These are phyloP conservation scores for Perdita meconis DNA, from an alignment of 2,888 invertebrate genomes.

Conservation along the genomic window DNA sequence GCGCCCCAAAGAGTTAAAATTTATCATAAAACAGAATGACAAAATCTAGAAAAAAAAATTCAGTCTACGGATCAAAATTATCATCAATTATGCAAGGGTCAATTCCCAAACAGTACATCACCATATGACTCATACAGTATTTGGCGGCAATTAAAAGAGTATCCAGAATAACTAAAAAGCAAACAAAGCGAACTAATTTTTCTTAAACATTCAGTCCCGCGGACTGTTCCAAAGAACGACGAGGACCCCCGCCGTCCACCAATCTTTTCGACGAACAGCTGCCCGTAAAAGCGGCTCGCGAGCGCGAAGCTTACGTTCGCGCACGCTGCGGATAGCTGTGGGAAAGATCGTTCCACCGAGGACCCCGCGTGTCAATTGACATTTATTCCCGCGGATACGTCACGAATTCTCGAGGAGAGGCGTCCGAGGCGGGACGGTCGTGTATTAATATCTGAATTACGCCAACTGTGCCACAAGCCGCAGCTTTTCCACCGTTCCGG, in stretches of 20 bases:
- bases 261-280: conserved; percentile 14
- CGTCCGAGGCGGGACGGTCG: conserved; percentile 34
- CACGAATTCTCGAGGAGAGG: conserved; percentile 63
- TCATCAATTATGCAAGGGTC: no score
- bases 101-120: no score
- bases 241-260: conserved; percentile 40
- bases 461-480: conserved; percentile 41
- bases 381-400: conserved; percentile 69
- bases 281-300: conserved; percentile 17
- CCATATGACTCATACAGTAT: no score
- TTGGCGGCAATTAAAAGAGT: no score
- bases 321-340: conserved; percentile 49
- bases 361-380: conserved; percentile 74
- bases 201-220: no score
- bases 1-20: no score
- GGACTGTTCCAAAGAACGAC: conserved; percentile 15
- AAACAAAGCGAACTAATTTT: no score
- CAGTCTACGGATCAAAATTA: no score
- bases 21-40: no score
- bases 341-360: conserved; percentile 68
- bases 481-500: conserved; percentile 38
- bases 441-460: conserved; percentile 64
- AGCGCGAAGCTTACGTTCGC: conserved; percentile 7
- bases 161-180: no score
- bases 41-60: no score